These are phyloP conservation scores for Amphiprion percula DNA, from an alignment of 2,113 vertebrate species.

Conservation along the genomic window DNA sequence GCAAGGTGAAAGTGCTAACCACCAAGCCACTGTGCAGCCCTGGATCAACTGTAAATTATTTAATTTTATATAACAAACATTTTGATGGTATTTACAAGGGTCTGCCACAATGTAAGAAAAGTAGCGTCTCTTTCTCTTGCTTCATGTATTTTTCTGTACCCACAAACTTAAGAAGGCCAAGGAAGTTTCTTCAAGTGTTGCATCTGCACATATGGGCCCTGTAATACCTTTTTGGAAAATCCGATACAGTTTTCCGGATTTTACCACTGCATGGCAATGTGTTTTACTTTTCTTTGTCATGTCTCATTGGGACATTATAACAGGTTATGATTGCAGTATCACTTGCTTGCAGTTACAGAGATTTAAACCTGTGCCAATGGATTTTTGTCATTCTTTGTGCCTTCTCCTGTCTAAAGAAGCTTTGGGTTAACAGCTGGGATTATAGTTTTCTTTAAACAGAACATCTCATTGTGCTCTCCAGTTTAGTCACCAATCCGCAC, in stretches of 20 bases:
- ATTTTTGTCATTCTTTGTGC: constrained; percentile 19
- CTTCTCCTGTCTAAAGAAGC: constrained; percentile 18
- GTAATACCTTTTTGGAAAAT: neutral
- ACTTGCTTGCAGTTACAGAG: constrained; percentile 19
- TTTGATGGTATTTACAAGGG: no score
- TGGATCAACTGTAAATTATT: no score
- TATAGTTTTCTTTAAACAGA: constrained; percentile 28
- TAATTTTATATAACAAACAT: no score
- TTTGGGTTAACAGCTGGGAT: constrained; percentile 36
- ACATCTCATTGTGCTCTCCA: constrained; percentile 3
- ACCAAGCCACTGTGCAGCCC: no score
- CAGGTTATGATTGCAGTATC: constrained; percentile 21
- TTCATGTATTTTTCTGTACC: no score
- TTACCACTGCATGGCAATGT: neutral
- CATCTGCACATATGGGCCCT: no score
- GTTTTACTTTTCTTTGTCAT: constrained; percentile 20
- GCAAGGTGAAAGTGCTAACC: no score
- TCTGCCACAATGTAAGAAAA: no score
- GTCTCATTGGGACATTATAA: constrained; percentile 12
- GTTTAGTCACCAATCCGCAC: constrained; percentile 11
- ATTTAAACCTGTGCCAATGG: constrained; percentile 1
- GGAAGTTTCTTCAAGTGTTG: no score
- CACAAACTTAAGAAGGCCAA: no score
- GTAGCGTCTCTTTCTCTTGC: no score
- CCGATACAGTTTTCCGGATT: neutral